These are phyloP conservation scores for Acheta domesticus DNA, from an alignment of 2,888 invertebrate genomes.

Conservation along the genomic window DNA sequence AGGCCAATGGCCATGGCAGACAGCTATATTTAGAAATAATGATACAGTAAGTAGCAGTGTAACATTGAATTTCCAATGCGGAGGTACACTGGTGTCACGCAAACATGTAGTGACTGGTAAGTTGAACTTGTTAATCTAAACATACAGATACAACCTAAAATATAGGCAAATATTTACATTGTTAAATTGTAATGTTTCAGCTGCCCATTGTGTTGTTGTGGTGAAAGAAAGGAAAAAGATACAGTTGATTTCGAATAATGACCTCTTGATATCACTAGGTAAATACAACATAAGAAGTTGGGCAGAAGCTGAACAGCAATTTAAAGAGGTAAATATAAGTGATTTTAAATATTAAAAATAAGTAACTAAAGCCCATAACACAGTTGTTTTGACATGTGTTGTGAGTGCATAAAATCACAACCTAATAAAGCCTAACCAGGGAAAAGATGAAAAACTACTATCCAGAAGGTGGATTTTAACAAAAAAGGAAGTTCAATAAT, in stretches of 20 bases:
- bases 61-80: neutral
- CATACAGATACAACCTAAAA: neutral
- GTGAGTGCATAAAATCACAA: no score
- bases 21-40: conserved; percentile 21
- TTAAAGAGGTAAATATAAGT: neutral
- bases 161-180: neutral
- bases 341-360: no score
- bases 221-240: neutral
- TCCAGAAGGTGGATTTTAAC: no score
- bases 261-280: neutral
- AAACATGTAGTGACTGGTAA: conserved; percentile 10
- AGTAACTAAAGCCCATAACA: no score
- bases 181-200: neutral
- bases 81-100: neutral
- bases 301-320: neutral
- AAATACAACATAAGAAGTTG: neutral
- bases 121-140: neutral
- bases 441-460: no score
- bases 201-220: neutral
- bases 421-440: no score
- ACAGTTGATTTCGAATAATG: neutral
- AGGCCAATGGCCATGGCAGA: conserved; percentile 12
- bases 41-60: neutral
- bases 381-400: no score
- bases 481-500: no score